Percentiles rank a stretch among this genome's conserved stretches.
Conservation (phyloP, 2,888 invertebrate species). For the Dynastes hyllus region DNA sequence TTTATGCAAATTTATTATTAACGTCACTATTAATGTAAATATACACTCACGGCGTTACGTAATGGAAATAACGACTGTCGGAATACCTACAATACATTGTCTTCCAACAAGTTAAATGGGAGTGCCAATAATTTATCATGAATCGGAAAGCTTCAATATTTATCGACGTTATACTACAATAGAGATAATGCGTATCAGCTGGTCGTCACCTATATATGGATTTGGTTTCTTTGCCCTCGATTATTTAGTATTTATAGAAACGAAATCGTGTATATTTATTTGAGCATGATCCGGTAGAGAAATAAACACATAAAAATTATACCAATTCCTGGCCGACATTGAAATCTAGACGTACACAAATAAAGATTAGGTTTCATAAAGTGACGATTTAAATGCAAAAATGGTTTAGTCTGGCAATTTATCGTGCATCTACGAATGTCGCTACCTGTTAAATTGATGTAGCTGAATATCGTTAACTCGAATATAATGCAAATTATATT, state of each 20-base stretch:
- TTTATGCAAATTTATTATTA: constrained; percentile 17
- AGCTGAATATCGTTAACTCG: too few species aligned
- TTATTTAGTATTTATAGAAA: constrained; percentile 8
- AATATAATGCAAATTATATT: too few species aligned
- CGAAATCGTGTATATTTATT: background rate
- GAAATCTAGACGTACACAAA: background rate
- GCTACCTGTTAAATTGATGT: too few species aligned
- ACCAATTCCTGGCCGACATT: constrained; percentile 10
- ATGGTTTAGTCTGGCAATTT: background rate
- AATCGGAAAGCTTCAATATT: constrained; percentile 3
- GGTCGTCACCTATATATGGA: background rate
- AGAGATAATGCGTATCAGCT: constrained; percentile 26
- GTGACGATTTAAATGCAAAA: constrained; percentile 2
- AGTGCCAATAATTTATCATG: constrained; percentile 26
- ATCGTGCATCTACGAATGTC: too few species aligned
- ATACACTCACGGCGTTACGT: background rate
- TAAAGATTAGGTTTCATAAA: background rate
- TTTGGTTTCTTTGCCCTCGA: background rate
- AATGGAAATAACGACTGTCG: background rate
- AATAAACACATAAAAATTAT: background rate
- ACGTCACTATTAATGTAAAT: constrained; percentile 18
- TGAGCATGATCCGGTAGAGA: background rate
- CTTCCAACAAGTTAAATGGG: constrained; percentile 1
- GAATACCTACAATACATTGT: constrained; percentile 9
- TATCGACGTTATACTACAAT: constrained; percentile 9